Conservation (phyloP, 2,888 invertebrate species). For the Cheilosia vulpina region DNA sequence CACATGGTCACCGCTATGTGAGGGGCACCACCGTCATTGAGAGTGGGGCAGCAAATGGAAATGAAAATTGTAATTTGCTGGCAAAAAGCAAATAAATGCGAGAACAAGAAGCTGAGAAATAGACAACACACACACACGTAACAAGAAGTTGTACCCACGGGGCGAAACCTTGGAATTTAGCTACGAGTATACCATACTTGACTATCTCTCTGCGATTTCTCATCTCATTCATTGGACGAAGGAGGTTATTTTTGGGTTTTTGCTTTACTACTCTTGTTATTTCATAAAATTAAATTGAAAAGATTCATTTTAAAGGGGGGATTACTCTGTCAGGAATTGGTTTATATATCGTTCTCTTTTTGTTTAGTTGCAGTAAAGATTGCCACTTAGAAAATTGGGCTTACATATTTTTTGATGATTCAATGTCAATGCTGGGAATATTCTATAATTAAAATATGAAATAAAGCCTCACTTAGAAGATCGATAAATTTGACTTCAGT, state of each 20-base stretch:
- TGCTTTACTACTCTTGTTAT: slow-evolving; percentile 27
- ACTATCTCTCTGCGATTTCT: slow-evolving; percentile 28
- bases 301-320: slow-evolving; percentile 29
- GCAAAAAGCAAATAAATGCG: slow-evolving; percentile 50
- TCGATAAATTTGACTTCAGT: too few species aligned
- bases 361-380: not conserved
- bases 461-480: too few species aligned
- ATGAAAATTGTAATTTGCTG: slow-evolving; percentile 46
- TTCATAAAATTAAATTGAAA: slow-evolving; percentile 51
- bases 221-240: slow-evolving; percentile 42
- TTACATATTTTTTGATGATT: too few species aligned
- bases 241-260: slow-evolving; percentile 17
- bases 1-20: slow-evolving; percentile 37
- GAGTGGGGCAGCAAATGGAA: slow-evolving; percentile 34
- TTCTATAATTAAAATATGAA: too few species aligned
- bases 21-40: slow-evolving; percentile 21
- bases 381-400: too few species aligned
- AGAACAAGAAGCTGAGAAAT: slow-evolving; percentile 20
- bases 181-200: slow-evolving; percentile 18
- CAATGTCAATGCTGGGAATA: too few species aligned
- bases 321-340: slow-evolving; percentile 20
- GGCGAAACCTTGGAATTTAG: slow-evolving; percentile 45
- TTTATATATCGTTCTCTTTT: not conserved
- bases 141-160: slow-evolving; percentile 10
- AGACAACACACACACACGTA: slow-evolving; percentile 1